Evolutionary conservation across 2,797 vertebrate species (phyloP).

Genomic region (Anabacerthia variegaticeps): DNA sequence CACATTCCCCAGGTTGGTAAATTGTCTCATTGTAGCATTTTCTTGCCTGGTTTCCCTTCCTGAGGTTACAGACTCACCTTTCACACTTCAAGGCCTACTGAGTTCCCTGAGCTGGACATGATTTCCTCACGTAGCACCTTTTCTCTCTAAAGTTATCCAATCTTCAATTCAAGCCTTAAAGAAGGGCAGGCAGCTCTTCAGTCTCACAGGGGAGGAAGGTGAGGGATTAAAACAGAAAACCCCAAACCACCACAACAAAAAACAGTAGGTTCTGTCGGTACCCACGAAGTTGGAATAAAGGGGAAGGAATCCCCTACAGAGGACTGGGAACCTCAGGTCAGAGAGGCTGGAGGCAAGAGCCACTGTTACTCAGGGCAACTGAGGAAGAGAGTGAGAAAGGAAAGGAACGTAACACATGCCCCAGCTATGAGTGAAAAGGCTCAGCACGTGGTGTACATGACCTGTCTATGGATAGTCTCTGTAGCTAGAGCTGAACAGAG

Average conservation of each 20-base stretch:
- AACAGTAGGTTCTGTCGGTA: not conserved
- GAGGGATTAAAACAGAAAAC: not conserved
- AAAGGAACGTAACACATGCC: not conserved
- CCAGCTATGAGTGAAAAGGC: not conserved
- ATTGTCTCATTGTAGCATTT: not conserved
- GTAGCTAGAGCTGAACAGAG: not conserved
- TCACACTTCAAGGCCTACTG: not conserved
- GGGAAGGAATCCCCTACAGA: accelerated
- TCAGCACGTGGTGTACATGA: not conserved
- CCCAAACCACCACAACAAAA: not conserved
- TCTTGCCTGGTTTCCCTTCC: not conserved
- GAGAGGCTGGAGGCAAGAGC: not conserved
- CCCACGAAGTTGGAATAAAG: not conserved
- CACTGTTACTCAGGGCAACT: not conserved
- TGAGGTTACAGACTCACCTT: not conserved
- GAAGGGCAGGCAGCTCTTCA: not conserved
- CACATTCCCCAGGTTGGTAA: not conserved
- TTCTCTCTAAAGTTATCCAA: too few species aligned
- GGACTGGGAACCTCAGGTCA: too few species aligned
- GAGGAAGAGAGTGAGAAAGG: not conserved
- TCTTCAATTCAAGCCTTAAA: not conserved
- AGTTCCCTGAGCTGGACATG: not conserved
- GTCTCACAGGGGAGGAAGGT: not conserved
- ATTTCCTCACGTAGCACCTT: not conserved
- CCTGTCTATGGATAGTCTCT: not conserved